Evolutionary conservation across 2,113 vertebrate genomes (phyloP).

Genomic region (Paralichthys olivaceus): DNA sequence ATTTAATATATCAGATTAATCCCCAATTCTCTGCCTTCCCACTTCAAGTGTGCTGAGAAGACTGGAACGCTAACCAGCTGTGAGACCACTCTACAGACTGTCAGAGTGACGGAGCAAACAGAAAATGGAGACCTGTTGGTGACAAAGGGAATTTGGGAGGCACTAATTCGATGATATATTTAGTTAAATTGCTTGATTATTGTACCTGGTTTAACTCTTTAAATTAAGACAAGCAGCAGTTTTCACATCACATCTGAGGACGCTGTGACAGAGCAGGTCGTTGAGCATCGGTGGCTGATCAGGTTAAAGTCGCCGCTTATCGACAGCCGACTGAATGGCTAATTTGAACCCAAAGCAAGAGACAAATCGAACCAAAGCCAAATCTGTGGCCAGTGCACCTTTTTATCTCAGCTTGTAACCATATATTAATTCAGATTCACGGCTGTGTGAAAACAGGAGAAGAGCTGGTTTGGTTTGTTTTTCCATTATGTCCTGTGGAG

Average conservation of each 20-base stretch:
- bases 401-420: not conserved
- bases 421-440: constrained; percentile 38
- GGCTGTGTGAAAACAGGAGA: constrained; percentile 30
- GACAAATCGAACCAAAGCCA: too few relatives aligned
- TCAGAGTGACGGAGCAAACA: constrained; percentile 18
- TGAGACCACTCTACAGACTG: constrained; percentile 16
- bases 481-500: constrained; percentile 27
- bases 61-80: constrained; percentile 62
- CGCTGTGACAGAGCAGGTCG: too few relatives aligned
- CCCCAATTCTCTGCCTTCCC: constrained; percentile 55
- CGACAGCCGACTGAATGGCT: too few relatives aligned
- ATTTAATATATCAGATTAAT: constrained; percentile 66
- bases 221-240: too few relatives aligned
- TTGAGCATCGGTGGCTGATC: too few relatives aligned
- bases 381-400: not conserved
- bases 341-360: not conserved
- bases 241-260: too few relatives aligned
- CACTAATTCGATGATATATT: not conserved
- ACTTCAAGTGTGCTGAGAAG: constrained; percentile 62
- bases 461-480: constrained; percentile 37
- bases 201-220: too few relatives aligned
- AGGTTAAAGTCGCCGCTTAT: too few relatives aligned
- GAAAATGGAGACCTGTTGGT: constrained; percentile 19
- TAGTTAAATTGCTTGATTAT: too few relatives aligned
- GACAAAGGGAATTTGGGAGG: constrained; percentile 17